Evolutionary conservation across 2,797 vertebrate species (phyloP).

Genomic region (Hapalemur alaotrensis): DNA sequence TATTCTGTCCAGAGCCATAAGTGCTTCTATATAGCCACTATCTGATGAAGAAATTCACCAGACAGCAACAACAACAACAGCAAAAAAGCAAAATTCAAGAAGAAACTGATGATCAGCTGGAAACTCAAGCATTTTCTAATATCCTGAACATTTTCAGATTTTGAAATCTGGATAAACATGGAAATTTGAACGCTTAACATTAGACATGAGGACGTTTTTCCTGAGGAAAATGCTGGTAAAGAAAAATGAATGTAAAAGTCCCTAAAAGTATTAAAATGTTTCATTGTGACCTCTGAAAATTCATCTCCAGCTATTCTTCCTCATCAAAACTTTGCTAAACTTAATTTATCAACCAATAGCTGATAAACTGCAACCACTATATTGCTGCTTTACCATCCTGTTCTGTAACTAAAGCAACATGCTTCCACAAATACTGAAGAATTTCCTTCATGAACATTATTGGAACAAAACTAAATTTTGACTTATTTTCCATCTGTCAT

Average conservation of each 20-base stretch:
- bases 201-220: neutral
- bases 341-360: neutral
- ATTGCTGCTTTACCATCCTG: neutral
- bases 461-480: neutral
- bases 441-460: neutral
- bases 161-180: neutral
- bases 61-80: neutral
- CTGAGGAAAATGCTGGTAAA: neutral
- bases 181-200: neutral
- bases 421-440: slow-evolving; percentile 7
- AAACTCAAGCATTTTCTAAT: neutral
- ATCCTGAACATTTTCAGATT: neutral
- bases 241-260: neutral
- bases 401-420: neutral
- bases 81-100: neutral
- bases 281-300: neutral
- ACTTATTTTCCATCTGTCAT: neutral
- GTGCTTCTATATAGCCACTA: neutral
- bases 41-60: neutral
- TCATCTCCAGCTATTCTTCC: neutral
- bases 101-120: neutral
- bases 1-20: neutral
- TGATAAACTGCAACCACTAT: neutral
- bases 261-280: neutral
- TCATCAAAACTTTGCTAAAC: neutral